Base-by-base conservation (phyloP, 2,113 vertebrate species). In the Pteronura brasiliensis region DNA sequence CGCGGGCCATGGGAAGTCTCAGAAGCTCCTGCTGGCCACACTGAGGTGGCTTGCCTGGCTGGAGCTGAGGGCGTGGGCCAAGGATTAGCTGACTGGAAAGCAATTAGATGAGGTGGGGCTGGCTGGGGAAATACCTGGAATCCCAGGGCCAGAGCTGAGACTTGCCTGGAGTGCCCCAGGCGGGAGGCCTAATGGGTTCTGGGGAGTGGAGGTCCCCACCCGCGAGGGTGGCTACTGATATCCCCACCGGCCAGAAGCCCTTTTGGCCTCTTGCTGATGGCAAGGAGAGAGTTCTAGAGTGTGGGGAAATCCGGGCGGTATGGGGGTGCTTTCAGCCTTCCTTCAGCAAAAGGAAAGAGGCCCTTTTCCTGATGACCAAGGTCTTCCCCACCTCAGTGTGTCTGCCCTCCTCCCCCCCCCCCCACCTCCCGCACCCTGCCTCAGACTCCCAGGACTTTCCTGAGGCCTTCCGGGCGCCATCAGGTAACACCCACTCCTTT, bases 1-100 rank as follows among this genome's bases (percentile, higher is more conserved):
- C 0, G 2, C 0, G 0, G 10, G 97, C 98, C 97, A 85, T 86
- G 94, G 96, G 98, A 97, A 98, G 97, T 96, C 98, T 97, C 81
- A 39, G 96, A 85, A 96, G 94, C 97, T 67, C 4, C 93, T 96
- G 93, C 96, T 29, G 96, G 96, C 97, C 98, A 90, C 96, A 96
- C 90, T 1, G 90, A 96, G 97, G 96, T 86, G 94, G 92, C 92
- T 96, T 49, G 94, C 97, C 96, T 63, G 97, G 97, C 96, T 94
- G 90, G 93, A 93, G 96, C 42, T 10, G 97, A 97, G 97, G 97
- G 98, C 4, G 97, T 97, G 92, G 97, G 96, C 93, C 95, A 87
- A 92, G 97, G 95, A 88, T 97, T 97, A 97, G 97, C 96, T 98
- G 97, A 97, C 97, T 97, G 97, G 97, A 96, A 97, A 97, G 97